Evolutionary conservation across 2,797 vertebrate genomes (phyloP), one percentile per base, ranked within the genome.

Genomic region (Simalia tracyae): DNA sequence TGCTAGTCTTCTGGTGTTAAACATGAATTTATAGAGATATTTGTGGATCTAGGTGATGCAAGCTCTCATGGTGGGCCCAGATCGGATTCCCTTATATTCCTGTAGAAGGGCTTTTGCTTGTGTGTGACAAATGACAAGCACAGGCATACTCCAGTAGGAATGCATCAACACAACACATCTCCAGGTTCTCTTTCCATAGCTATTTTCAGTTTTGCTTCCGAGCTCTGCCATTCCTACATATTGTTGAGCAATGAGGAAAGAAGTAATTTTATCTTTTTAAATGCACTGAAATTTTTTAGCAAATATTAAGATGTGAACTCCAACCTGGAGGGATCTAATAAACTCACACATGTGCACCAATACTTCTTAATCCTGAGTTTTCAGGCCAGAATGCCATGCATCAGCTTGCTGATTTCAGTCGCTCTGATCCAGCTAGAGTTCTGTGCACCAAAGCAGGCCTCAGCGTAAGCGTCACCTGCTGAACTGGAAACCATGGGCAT

Each of bases 1-100:
- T 92, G 91, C 76, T 92, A 86, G 54, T 92, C 31, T 66, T 68
- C 87, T 81, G 72, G 31, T 90, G 56, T 92, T 57, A 54, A 90
- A 42, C 50, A 66, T 14, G 24, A 54, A 61, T n/a, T 89, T 26
- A 46, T 54, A 17, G 36, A 8, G 61, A 54, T 50, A 24, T 81
- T 86, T 86, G 76, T 42, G 42, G 56, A 85, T 50, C 46, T 36
- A 88, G 19, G 50, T 61, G 76, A 84, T 88, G 57, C 86, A 88
- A 85, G 66, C 72, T 54, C 22, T 61, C 63, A 36, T 84, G 36
- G 7, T 50, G 42, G 28, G 61, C 57, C 5, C 60, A 68, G 36
- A 22, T 31, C 31, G 28, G 6, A 0, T 72, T 46, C 42, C 50
- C 64, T 56, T 2, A 8, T 0, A 76, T 63, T 60, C 28, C 63